Conservation (phyloP, 1,140 invertebrate genomes). For the Drosophila arawakana region DNA sequence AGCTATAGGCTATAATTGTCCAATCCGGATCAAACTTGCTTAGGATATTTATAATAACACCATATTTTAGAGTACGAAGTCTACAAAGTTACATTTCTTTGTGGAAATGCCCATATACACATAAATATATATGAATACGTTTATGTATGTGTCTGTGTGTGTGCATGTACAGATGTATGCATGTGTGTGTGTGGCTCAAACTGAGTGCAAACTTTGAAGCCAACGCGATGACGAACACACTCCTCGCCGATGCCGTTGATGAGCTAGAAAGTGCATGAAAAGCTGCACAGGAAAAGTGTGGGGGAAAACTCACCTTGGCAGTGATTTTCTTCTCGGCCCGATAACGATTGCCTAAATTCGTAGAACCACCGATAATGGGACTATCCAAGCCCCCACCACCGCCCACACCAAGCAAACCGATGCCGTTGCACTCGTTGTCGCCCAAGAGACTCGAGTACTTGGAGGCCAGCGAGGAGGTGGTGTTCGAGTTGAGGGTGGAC, state of each 20-base stretch:
- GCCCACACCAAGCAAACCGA: slow-evolving; percentile 47
- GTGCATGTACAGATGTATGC: background rate
- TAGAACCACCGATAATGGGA: slow-evolving; percentile 59
- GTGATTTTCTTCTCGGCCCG: slow-evolving; percentile 84
- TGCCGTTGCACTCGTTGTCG: slow-evolving; percentile 76
- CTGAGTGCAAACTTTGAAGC: slow-evolving; percentile 18
- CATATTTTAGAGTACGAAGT: too few species aligned
- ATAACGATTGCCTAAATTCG: slow-evolving; percentile 80
- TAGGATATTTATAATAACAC: too few species aligned
- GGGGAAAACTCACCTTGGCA: slow-evolving; percentile 80
- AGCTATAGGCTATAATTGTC: too few species aligned
- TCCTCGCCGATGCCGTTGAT: slow-evolving; percentile 3
- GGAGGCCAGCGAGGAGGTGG: slow-evolving; percentile 77
- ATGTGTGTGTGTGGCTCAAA: background rate
- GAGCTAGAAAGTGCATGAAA: slow-evolving; percentile 30
- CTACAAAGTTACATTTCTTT: too few species aligned
- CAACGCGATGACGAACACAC: slow-evolving; percentile 5
- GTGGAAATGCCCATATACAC: too few species aligned
- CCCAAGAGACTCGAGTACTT: slow-evolving; percentile 79
- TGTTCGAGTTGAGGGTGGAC: slow-evolving; percentile 79
- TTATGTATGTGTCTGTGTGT: background rate
- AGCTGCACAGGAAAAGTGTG: too few species aligned
- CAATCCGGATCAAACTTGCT: too few species aligned
- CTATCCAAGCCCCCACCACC: slow-evolving; percentile 47
- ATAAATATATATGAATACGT: too few species aligned